Base-by-base conservation (phyloP, 1,140 invertebrate species). In the Dendroctonus ponderosae region DNA sequence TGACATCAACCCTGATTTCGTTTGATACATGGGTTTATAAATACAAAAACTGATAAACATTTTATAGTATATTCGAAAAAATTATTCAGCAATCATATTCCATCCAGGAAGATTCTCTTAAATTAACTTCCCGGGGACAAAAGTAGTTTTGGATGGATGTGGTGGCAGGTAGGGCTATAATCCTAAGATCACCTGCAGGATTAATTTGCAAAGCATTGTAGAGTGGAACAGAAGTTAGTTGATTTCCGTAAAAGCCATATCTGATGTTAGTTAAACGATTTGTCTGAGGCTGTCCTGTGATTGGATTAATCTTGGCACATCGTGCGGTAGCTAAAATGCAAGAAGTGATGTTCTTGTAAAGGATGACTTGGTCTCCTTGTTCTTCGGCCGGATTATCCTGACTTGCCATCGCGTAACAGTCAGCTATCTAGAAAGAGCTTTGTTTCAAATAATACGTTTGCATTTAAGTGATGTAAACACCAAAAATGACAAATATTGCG, bases 311-410 rank as follows among this genome's bases (percentile, higher is more conserved):
- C 4, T 74, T 74, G 58, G 80, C 78, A 75, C 83, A 84, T 66
- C 84, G 73, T 6, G 82, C 72, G 70, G 80, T 82, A 5, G 83
- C 82, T 9, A 85, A 73, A 62, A 85, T 80, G 73, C 83, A 85
- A 40, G 81, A 82, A 6, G 84, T 84, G 40, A 83, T 80, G 72
- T 85, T 85, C 43, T 80, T 83, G 67, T 78, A 84, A 70, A 82
- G 82, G 53, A 77, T 72, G 6, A 84, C 76, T 69, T 83, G 83
- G 59, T 83, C 80, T 14, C 70, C 73, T 75, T 82, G 80, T 26
- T 80, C 46, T 8, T 79, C 78, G 60, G 82, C 78, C 65, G 81
- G 80, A 46, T 83, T 77, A 56, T 79, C 79, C 26, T 76, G 78
- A 70, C 78, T 75, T 12, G 80, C 78, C 78, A 82, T 81, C 49